Conservation (phyloP, 92 coral and sea anemone species). For the Phenganax subtilis region DNA sequence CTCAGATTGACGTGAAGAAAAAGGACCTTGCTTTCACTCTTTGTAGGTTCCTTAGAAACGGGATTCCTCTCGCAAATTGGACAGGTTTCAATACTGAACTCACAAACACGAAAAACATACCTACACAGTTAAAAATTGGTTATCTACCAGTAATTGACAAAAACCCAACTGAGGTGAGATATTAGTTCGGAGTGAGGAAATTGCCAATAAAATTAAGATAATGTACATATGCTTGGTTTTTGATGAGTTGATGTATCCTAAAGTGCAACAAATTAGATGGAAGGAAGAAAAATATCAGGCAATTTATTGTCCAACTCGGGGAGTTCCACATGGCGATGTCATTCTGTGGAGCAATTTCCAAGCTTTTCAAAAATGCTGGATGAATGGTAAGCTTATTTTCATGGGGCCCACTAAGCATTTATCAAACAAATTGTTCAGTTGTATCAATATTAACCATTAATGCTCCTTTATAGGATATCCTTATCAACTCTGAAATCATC, state of each 20-base stretch:
- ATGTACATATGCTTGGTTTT: slow-evolving; percentile 46
- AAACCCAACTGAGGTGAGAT: not conserved
- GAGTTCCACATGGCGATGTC: slow-evolving; percentile 65
- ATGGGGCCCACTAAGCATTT: no score
- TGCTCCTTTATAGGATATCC: slow-evolving; percentile 30
- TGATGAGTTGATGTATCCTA: slow-evolving; percentile 51
- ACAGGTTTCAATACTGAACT: slow-evolving; percentile 57
- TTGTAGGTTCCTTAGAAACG: not conserved
- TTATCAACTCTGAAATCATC: slow-evolving; percentile 51
- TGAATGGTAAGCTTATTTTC: slow-evolving; percentile 16
- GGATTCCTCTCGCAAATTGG: slow-evolving; percentile 21
- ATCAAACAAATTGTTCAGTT: slow-evolving; percentile 19
- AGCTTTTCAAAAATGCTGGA: slow-evolving; percentile 61
- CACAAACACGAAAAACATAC: slow-evolving; percentile 13
- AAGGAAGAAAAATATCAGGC: slow-evolving; percentile 43
- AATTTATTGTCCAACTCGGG: slow-evolving; percentile 56
- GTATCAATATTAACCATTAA: not conserved
- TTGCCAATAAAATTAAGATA: not conserved
- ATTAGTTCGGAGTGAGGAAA: not conserved
- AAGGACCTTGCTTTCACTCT: not conserved
- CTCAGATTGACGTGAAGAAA: not conserved
- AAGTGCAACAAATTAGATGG: slow-evolving; percentile 57
- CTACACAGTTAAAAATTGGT: not conserved
- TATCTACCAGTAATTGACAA: slow-evolving; percentile 19
- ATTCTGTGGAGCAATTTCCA: slow-evolving; percentile 55